These are phyloP conservation scores for Tetranychus urticae DNA, from an alignment of 1,140 invertebrate species.

Conservation along the genomic window DNA sequence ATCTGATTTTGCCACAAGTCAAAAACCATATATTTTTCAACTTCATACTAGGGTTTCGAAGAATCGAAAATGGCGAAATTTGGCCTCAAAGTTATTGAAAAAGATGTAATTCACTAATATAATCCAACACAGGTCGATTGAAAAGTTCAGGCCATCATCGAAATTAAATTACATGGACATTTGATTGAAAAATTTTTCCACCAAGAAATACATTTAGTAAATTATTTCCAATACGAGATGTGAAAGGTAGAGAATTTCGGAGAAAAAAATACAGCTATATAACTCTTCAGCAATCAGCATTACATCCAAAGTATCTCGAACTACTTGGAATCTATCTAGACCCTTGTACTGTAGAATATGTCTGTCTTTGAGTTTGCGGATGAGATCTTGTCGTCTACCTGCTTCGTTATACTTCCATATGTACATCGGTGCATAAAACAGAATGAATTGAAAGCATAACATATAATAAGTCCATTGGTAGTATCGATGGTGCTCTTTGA, in stretches of 20 bases:
- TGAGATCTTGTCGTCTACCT: conserved; percentile 22
- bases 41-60: too few relatives aligned
- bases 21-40: too few relatives aligned
- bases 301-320: not conserved
- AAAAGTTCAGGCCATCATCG: too few relatives aligned
- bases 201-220: conserved; percentile 19
- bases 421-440: conserved; percentile 84
- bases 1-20: too few relatives aligned
- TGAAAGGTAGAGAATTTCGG: conserved; percentile 16
- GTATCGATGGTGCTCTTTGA: conserved; percentile 24
- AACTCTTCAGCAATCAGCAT: conserved; percentile 22
- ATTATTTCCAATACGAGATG: conserved; percentile 19
- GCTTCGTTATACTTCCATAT: conserved; percentile 46
- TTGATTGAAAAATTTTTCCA: not conserved
- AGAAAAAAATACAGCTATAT: conserved; percentile 46
- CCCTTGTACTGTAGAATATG: conserved; percentile 1
- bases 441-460: conserved; percentile 26
- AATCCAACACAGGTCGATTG: too few relatives aligned
- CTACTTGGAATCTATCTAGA: not conserved
- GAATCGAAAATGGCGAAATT: too few relatives aligned
- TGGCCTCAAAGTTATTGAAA: too few relatives aligned
- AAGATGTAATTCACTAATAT: too few relatives aligned
- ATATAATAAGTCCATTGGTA: conserved; percentile 15
- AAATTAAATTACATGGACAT: too few relatives aligned
- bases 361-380: conserved; percentile 24